Percentiles rank a stretch among this genome's conserved stretches.
These are phyloP conservation scores for Hyles vespertilio DNA, from an alignment of 1,140 invertebrate genomes.

Conservation along the genomic window DNA sequence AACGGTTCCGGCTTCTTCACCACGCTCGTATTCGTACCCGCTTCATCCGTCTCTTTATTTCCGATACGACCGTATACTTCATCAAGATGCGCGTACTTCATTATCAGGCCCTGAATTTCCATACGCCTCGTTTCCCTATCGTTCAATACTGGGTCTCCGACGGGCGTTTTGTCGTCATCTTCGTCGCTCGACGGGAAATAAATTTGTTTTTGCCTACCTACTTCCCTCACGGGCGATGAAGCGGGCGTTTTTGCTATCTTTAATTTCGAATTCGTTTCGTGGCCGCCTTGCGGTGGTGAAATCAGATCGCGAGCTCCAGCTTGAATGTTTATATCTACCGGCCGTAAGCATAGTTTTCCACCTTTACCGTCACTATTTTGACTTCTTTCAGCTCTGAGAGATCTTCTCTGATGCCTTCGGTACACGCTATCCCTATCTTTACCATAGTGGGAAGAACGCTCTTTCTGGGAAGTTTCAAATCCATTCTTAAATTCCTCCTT, in stretches of 20 bases:
- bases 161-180: constrained; percentile 74
- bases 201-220: constrained; percentile 71
- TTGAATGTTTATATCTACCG: constrained; percentile 70
- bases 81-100: constrained; percentile 85
- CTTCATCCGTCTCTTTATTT: constrained; percentile 44
- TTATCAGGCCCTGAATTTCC: constrained; percentile 87
- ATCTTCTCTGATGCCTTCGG: constrained; percentile 60
- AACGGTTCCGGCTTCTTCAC: constrained; percentile 60
- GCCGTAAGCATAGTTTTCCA: constrained; percentile 65
- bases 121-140: constrained; percentile 86
- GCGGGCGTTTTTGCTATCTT: constrained; percentile 58
- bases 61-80: constrained; percentile 77
- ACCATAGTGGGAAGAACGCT: constrained; percentile 45
- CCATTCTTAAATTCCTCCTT: constrained; percentile 59
- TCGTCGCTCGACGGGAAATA: constrained; percentile 69
- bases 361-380: constrained; percentile 62
- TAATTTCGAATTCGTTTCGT: constrained; percentile 41
- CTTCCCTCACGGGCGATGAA: constrained; percentile 48
- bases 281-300: constrained; percentile 43
- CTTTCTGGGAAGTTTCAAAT: constrained; percentile 51
- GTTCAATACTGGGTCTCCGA: constrained; percentile 75
- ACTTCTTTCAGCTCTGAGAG: constrained; percentile 74
- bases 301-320: constrained; percentile 52
- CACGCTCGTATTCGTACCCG: constrained; percentile 22
- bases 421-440: constrained; percentile 74